Conservation (phyloP, 2,888 invertebrate species). For the Acleris laterana region DNA sequence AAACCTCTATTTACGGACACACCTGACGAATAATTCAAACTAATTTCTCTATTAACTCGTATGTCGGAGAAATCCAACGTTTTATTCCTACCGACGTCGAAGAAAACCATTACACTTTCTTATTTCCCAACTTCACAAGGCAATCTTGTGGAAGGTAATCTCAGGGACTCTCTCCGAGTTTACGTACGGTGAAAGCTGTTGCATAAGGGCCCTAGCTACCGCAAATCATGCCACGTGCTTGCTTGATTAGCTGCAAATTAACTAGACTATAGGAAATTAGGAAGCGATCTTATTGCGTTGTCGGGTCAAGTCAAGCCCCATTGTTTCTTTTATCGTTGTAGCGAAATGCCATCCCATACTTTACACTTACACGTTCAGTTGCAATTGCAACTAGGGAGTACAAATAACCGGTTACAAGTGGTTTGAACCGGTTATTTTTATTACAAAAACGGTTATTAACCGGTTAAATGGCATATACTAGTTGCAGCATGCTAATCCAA, state of each 20-base stretch:
- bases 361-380: no score
- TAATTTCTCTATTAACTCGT: background rate
- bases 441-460: no score
- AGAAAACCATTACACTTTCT: constrained; percentile 56
- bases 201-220: constrained; percentile 70
- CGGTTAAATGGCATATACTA: no score
- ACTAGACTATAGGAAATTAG: constrained; percentile 13
- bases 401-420: no score
- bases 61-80: constrained; percentile 10
- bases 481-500: no score
- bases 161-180: constrained; percentile 74
- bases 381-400: no score
- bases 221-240: constrained; percentile 66
- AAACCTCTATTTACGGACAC: background rate
- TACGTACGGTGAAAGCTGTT: constrained; percentile 78
- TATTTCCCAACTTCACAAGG: constrained; percentile 73
- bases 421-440: no score
- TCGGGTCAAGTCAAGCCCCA: background rate
- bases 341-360: no score
- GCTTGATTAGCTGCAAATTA: constrained; percentile 30
- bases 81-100: constrained; percentile 17
- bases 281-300: background rate
- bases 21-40: constrained; percentile 20
- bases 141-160: constrained; percentile 79
- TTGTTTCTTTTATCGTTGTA: background rate